Conservation (phyloP, 2,113 vertebrate species). For the Cryptotis parvus region DNA sequence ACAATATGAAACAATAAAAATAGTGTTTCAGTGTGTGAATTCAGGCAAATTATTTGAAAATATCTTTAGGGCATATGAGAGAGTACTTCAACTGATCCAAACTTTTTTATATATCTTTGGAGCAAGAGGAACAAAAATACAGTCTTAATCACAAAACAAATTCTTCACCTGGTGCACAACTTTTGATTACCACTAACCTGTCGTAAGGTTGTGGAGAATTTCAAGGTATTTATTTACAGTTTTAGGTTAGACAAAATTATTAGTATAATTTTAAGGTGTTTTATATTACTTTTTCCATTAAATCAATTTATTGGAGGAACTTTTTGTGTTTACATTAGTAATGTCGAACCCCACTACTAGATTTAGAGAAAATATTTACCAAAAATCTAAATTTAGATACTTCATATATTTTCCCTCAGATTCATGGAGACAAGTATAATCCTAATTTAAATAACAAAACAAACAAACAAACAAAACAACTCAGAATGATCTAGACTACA, state of each 20-base stretch:
- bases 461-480: too few relatives aligned
- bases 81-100: neutral
- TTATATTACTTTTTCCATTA: neutral
- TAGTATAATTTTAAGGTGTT: neutral
- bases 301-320: neutral
- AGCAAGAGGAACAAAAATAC: neutral
- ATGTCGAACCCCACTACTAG: neutral
- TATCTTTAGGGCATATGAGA: neutral
- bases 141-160: neutral
- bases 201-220: neutral
- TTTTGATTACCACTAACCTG: neutral
- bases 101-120: constrained; percentile 1
- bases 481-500: constrained; percentile 18
- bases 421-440: constrained; percentile 23
- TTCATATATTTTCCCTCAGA: neutral
- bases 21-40: neutral
- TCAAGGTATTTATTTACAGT: neutral
- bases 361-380: neutral
- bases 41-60: constrained; percentile 1
- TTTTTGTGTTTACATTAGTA: constrained; percentile 25
- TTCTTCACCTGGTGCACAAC: neutral
- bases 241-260: constrained; percentile 6
- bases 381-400: constrained; percentile 17
- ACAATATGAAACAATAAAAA: neutral
- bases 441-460: constrained; percentile 6